Percentiles rank a stretch among this genome's conserved stretches.
Conservation (phyloP, 2,113 vertebrate genomes). For the Arvicanthis niloticus region DNA sequence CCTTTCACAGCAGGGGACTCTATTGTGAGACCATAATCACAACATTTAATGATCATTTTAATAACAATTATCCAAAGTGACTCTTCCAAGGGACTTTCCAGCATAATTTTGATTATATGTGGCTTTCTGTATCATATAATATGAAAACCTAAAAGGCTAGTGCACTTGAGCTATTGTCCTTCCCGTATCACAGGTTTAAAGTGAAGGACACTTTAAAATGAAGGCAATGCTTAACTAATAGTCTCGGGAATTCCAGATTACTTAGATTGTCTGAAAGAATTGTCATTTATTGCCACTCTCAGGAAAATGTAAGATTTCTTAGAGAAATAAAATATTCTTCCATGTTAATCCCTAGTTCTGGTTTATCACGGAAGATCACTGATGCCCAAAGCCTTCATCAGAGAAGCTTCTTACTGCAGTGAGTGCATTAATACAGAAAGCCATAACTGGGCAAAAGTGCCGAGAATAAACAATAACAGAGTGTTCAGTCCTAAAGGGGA, state of each 20-base stretch:
- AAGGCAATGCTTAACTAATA: constrained; percentile 29
- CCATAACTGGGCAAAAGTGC: background rate
- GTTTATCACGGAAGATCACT: background rate
- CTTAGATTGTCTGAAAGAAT: background rate
- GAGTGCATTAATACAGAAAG: background rate
- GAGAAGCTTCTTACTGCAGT: background rate
- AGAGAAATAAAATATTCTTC: constrained; percentile 23
- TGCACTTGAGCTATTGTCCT: background rate
- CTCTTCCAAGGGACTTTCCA: constrained; percentile 25
- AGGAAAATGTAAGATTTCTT: constrained; percentile 43
- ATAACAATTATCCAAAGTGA: background rate
- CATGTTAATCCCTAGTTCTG: background rate
- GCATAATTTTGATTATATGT: constrained; percentile 25
- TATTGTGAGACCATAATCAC: background rate
- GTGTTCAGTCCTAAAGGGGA: no score
- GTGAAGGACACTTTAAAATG: constrained; percentile 2
- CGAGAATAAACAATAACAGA: background rate
- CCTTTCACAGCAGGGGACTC: background rate
- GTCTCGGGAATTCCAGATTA: background rate
- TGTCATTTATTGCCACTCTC: constrained; percentile 10
- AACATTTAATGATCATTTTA: background rate
- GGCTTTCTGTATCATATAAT: constrained; percentile 11
- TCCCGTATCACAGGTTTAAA: background rate
- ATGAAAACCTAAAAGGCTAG: constrained; percentile 22
- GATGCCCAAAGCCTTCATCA: background rate